Conservation (phyloP, 2,888 invertebrate species). For the Ptychoptera albimana region DNA sequence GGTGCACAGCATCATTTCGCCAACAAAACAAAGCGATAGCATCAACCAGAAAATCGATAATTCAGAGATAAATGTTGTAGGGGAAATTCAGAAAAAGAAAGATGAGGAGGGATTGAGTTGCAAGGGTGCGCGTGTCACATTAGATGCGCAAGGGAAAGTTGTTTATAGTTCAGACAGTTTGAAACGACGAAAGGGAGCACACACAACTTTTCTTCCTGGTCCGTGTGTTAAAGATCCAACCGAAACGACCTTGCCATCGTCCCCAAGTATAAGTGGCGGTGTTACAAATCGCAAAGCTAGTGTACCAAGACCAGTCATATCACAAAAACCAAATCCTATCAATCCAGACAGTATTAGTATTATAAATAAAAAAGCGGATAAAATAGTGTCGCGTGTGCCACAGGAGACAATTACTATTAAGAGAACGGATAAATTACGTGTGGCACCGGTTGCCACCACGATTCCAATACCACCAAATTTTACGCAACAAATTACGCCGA, state of each 20-base stretch:
- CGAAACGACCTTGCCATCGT: conserved; percentile 26
- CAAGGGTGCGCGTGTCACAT: conserved; percentile 61
- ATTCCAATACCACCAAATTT: not conserved
- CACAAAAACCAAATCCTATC: conserved; percentile 3
- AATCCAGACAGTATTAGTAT: no score
- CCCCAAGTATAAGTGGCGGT: conserved; percentile 39
- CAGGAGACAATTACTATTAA: conserved; percentile 1
- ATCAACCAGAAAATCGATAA: conserved; percentile 1
- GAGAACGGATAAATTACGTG: not conserved
- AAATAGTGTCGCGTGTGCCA: conserved; percentile 25
- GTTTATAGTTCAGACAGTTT: conserved; percentile 78
- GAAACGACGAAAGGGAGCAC: conserved; percentile 59
- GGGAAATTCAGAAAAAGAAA: conserved; percentile 8
- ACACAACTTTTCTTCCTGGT: conserved; percentile 77
- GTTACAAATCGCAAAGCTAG: conserved; percentile 29
- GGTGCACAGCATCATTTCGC: not conserved
- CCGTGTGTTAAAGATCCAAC: conserved; percentile 60
- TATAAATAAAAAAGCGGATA: conserved; percentile 2
- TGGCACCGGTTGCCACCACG: not conserved
- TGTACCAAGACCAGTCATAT: conserved; percentile 8
- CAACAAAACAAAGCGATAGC: not conserved
- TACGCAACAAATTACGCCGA: conserved; percentile 8
- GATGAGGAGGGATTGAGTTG: conserved; percentile 34
- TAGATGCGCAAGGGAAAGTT: conserved; percentile 76
- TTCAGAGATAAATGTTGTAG: not conserved